Conservation (phyloP, 2,797 vertebrate species). For the Momotus momota region DNA sequence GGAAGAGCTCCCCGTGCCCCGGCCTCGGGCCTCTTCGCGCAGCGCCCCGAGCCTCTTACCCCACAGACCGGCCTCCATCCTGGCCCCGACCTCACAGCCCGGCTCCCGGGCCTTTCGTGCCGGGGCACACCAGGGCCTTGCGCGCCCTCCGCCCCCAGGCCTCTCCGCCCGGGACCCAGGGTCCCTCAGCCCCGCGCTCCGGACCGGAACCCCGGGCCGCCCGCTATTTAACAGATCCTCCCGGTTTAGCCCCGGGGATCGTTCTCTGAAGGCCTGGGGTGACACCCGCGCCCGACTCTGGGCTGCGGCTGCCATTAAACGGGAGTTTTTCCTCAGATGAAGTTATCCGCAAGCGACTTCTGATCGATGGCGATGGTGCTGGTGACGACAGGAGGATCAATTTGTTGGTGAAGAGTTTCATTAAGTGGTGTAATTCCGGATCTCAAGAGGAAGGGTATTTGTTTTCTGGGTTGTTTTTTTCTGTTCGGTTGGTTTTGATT, state of each 20-base stretch:
- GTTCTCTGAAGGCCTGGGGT: background rate
- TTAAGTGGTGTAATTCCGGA: slow-evolving; percentile 94
- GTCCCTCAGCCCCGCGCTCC: background rate
- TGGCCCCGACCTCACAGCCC: background rate
- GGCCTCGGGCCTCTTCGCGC: background rate
- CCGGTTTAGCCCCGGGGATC: background rate
- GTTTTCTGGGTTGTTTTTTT: background rate
- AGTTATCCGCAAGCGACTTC: slow-evolving; percentile 95
- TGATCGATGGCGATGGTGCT: slow-evolving; percentile 97
- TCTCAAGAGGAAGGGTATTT: slow-evolving; percentile 93
- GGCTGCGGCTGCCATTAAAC: background rate
- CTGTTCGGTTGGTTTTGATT: background rate
- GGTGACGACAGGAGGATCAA: slow-evolving; percentile 97
- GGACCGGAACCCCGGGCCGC: background rate
- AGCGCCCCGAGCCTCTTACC: background rate
- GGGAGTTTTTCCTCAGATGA: slow-evolving; percentile 8
- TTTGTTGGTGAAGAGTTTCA: slow-evolving; percentile 94
- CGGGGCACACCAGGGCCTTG: background rate
- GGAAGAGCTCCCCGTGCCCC: too few species aligned
- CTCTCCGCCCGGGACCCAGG: background rate
- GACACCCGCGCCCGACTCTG: background rate
- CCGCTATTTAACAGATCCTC: background rate
- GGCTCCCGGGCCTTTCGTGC: background rate
- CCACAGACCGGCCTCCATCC: background rate
- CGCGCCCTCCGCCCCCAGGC: background rate